Evolutionary conservation across 1,140 invertebrate genomes (phyloP), one percentile per base, ranked within the genome.

Genomic region (Pararge aegeria): DNA sequence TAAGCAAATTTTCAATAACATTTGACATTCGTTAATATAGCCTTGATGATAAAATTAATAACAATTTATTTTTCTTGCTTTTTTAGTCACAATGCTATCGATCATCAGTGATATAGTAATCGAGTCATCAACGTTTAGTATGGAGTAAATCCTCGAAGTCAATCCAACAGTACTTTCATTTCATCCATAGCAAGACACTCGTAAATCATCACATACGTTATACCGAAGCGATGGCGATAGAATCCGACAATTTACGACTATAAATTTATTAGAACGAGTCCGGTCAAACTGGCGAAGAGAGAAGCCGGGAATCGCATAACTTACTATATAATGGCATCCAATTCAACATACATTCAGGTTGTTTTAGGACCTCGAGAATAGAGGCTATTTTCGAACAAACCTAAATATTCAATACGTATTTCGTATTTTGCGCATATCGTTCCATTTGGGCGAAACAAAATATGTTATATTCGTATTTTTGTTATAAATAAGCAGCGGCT

Each of bases 191-290:
- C 20, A 49, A 49, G 46, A 49, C 46, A 24, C 20, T 49, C 24
- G 42, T 54, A 61, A 55, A 61, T 61, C 59, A 61, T 55, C 46
- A 54, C 52, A 54, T 56, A 55, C 24, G 37, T 55, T 55, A 34
- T 49, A 27, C 46, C 21, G 19, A 61, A 55, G 30, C 59, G 58
- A 54, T 61, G 48, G 21, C 59, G 46, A 61, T 61, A 55, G 59
- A 51, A 55, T 16, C 46, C 59, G 21, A 61, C 29, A 61, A 61
- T 61, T 61, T 61, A 61, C 53, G 59, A 51, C 59, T 50, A 51
- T 61, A 61, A 61, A 61, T 61, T 61, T 61, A 61, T 61, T 61
- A 53, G 59, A 54, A 54, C 44, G 52, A 50, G 59, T 61, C 59
- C 59, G 59, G 59, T 40, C 57, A 34, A 50, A 60, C 50, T 37